Evolutionary conservation across 1,140 invertebrate genomes (phyloP), one percentile per base, ranked within the genome.

Genomic region (Venustaconcha ellipsiformis): DNA sequence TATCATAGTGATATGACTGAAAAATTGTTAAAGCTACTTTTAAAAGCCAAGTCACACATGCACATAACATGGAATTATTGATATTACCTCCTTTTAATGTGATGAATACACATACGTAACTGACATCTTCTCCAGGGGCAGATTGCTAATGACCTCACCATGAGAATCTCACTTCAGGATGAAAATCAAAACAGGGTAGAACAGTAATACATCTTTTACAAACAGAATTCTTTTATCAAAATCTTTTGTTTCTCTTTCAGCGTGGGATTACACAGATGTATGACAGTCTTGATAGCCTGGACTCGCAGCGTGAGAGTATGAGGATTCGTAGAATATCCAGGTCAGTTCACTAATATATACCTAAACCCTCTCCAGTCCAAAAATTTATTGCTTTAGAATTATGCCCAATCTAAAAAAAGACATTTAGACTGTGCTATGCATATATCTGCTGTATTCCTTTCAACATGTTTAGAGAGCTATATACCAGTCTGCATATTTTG

Each of bases 231-330:
- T 57, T 13, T 70, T 74, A 48, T 56, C 48, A 56, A 69, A 80
- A 64, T 70, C 74, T 77, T 18, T 8, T 18, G 23, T 65, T 76
- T 57, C 5, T 18, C 57, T 80, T 79, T 23, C 74, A 82, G 80
- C 78, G 70, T 80, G 86, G 84, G 63, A 83, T 84, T 59, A 68
- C 83, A 64, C 82, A 80, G 14, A 79, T 84, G 60, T 85, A 84
- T 79, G 85, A 86, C 75, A 83, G 85, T 70, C 78, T 80, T 17
- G 85, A 86, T 57, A 86, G 83, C 57, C 72, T 81, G n/a, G 78
- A 83, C 20, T 83, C 80, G 17, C 72, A 80, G 57, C 78, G 79
- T 12, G 80, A 78, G 73, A 83, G 78, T 20, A 84, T 86, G 81
- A 83, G 80, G 69, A 81, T 85, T 2, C 77, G 82, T 60, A 78